phyloP scores from a whole-genome alignment of 1,140 invertebrate genomes.

The Habropoda laboriosa region DNA sequence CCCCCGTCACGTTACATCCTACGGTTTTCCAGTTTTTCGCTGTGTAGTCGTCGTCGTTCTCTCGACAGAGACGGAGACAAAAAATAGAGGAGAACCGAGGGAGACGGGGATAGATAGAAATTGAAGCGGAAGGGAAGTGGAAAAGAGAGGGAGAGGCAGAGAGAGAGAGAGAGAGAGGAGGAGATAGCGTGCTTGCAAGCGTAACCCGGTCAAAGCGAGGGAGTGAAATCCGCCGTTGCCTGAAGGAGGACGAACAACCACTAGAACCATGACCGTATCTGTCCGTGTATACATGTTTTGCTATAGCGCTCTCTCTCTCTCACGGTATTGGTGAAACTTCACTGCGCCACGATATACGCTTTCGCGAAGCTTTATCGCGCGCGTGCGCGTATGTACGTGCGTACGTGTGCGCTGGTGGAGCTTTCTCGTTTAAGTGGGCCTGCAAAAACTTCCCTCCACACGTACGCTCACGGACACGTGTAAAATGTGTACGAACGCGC shows the following conservation, averaged over 20 bases:
- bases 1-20: background rate
- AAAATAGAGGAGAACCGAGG: background rate
- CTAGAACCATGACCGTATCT: conserved; percentile 7
- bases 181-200: conserved; percentile 44
- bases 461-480: background rate
- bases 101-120: conserved; percentile 16
- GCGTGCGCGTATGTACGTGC: background rate
- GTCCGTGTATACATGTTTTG: conserved; percentile 34
- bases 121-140: background rate
- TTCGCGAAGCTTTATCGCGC: conserved; percentile 31
- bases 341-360: conserved; percentile 21
- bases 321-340: conserved; percentile 37
- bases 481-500: background rate
- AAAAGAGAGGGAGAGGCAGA: background rate
- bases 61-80: conserved; percentile 19
- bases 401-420: conserved; percentile 10
- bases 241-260: conserved; percentile 12
- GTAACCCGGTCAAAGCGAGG: conserved; percentile 63
- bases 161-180: background rate
- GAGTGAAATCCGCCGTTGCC: background rate
- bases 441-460: conserved; percentile 27
- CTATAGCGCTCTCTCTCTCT: background rate
- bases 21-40: conserved; percentile 47
- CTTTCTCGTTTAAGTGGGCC: conserved; percentile 27
- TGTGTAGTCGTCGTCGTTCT: conserved; percentile 22